Base-by-base conservation (phyloP, 2,888 invertebrate species). In the Chrysopilus asiliformis region DNA sequence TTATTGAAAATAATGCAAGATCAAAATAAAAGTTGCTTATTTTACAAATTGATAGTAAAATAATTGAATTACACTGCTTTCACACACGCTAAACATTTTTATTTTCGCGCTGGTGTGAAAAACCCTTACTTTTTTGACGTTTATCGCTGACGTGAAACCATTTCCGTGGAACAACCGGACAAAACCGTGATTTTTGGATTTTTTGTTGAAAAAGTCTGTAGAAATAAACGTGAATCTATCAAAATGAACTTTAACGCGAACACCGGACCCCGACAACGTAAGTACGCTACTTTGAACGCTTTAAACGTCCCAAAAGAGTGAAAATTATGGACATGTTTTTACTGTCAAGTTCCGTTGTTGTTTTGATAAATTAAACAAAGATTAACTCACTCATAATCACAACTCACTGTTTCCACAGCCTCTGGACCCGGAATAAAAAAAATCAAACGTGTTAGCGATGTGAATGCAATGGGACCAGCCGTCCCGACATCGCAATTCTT, bases 401-500 rank as follows among this genome's bases (percentile, higher is more conserved):
- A 30, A 12, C 28, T 22, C n/a, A 38, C 48, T 43, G 49, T 49
- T n/a, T 28, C 17, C 4, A n/a, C 20, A 38, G 40, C 38, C 24
- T 36, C 36, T 20, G 49, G 50, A 8, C 42, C 63, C 42, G 60
- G 58, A 13, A 66, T 72, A 32, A 75, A 74, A 60, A 75, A 74
- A 59, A 65, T 71, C 3, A 77, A 79, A 57, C 65, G 78, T 32
- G 77, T 79, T 10, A 76, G 74, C 50, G 79, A 79, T 64, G 70
- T 78, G 7, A 71, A 71, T 38, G 73, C 76, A 1, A 71, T 79
- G 72, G 79, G 67, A 4, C 67, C 71, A 9, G 9, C 53, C 13
- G 58, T 66, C 2, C 65, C 69, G 6, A 43, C 58, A 49, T 47
- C 52, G 3, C 47, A 54, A 8, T 57, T 52, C 35, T n/a, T n/a